A percentile compares a stretch with the other conserved stretches of the same genome.
Conservation (phyloP, 2,797 vertebrate genomes). For the Enteromius mattozi region DNA sequence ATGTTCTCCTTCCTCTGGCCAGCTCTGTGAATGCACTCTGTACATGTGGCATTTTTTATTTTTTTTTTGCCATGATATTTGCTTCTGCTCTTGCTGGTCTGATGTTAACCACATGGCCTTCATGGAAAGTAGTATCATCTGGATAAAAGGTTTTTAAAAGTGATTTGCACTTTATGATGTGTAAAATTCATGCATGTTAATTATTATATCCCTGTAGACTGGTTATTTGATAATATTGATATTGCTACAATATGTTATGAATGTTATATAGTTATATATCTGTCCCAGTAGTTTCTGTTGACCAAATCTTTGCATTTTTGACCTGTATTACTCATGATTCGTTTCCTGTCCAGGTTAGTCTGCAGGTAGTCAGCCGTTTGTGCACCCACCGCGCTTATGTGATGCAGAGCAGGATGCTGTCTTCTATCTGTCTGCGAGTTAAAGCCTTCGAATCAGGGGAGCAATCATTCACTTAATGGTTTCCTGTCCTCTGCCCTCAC, state of each 20-base stretch:
- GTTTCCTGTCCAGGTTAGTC: not conserved
- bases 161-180: not conserved
- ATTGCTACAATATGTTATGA: not conserved
- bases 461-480: conserved; percentile 39
- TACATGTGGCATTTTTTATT: not conserved
- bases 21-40: conserved; percentile 5
- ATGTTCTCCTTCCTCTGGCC: conserved; percentile 18
- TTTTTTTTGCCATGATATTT: conserved; percentile 25
- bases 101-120: conserved; percentile 4
- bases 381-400: not conserved
- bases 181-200: not conserved
- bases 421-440: conserved; percentile 23
- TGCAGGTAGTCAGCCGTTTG: not conserved
- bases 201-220: not conserved
- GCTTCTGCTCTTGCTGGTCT: not conserved
- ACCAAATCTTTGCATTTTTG: not conserved
- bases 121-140: not conserved
- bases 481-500: conserved; percentile 39
- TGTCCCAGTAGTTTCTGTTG: not conserved
- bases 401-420: conserved; percentile 1
- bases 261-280: not conserved
- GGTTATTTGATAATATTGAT: not conserved
- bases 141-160: not conserved
- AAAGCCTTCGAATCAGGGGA: conserved; percentile 12
- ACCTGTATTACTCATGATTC: not conserved